A percentile compares a stretch with the other conserved stretches of the same genome.
Conservation (phyloP, 2,797 vertebrate genomes). For the Hipposideros larvatus region DNA sequence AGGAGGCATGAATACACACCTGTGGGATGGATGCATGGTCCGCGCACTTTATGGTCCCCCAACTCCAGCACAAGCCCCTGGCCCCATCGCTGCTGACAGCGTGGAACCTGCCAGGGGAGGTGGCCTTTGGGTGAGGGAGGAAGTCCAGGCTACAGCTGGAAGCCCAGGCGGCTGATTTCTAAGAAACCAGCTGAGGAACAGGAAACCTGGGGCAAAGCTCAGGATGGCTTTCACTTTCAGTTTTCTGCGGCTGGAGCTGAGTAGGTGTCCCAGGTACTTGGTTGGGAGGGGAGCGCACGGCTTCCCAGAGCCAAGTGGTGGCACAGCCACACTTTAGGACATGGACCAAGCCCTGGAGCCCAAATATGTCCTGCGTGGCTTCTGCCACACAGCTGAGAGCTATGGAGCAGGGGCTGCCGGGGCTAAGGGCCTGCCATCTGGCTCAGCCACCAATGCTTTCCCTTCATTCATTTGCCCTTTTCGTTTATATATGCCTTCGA, state of each 20-base stretch:
- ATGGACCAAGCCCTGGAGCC: neutral
- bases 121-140: neutral
- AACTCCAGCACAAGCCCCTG: neutral
- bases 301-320: neutral
- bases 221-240: slow-evolving; percentile 78
- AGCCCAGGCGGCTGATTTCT: slow-evolving; percentile 71
- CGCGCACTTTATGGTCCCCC: neutral
- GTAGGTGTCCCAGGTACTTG: neutral
- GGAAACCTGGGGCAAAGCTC: slow-evolving; percentile 63
- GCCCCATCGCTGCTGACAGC: fast-evolving
- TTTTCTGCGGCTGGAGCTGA: neutral
- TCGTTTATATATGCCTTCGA: neutral
- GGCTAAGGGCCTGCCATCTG: neutral
- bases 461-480: neutral
- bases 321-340: neutral
- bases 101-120: neutral
- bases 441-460: neutral
- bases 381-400: neutral
- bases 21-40: neutral
- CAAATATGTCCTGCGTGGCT: neutral
- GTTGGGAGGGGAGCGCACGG: neutral
- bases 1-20: neutral
- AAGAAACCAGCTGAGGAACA: slow-evolving; percentile 77
- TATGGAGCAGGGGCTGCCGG: fast-evolving
- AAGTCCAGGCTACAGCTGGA: slow-evolving; percentile 22